Base-by-base conservation (phyloP, 2,113 vertebrate species). In the Rhabdornis inornatus region DNA sequence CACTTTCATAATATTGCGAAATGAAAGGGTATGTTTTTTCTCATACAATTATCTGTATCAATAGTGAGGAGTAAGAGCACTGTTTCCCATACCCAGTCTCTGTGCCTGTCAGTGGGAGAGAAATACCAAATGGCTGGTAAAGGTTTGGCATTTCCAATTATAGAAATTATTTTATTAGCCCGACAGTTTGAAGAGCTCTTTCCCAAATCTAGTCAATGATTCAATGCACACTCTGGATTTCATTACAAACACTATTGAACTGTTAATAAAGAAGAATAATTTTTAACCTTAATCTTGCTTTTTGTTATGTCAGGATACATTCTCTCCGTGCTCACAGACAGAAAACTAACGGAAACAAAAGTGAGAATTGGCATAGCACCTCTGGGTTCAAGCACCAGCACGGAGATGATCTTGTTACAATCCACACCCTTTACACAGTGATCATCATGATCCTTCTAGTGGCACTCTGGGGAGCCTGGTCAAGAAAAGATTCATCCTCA, bases 321-420 rank as follows among this genome's bases (percentile, higher is more conserved):
- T 97, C 96, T 68, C 96, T 98, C 30, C 97, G 97, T 44, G 96
- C 97, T 89, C 97, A 97, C 94, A 97, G 97, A 50, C 92, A 91
- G 45, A 97, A 97, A 94, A 33, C 56, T 63, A 91, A 66, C 17
- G 80, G 81, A 50, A 94, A 47, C 50, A 87, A 30, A 71, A 77
- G 49, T 53, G 96, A 97, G 37, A 96, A 83, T 50, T 86, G 94
- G 93, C 90, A 96, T 22, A 91, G 81, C 82, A 83, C 81, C 28
- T 93, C 96, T 65, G 82, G 71, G 61, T 96, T 92, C 74, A 78
- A 87, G 74, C 33, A 81, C 5, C 90, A 93, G 84, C 68, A 28
- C 8, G 88, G 30, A 86, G 94, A 97, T 64, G 96, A 98, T 68
- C 83, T 97, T 49, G 55, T 92, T 44, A 94, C 88, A 39, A 40